Conservation (phyloP, 2,113 vertebrate species). For the Anser cygnoides region DNA sequence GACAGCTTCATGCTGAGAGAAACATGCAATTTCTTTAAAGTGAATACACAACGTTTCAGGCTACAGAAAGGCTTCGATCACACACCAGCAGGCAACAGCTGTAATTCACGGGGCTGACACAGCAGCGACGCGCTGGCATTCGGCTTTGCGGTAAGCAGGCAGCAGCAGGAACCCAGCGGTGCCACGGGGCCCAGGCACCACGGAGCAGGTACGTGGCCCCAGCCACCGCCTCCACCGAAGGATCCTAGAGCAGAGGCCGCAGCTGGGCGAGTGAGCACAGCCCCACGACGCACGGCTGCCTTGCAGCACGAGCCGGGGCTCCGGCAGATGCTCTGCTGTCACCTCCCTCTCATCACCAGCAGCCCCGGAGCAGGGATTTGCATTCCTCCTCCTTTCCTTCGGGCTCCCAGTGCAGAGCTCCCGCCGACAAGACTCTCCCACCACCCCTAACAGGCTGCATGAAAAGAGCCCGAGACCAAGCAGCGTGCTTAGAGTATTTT, state of each 20-base stretch:
- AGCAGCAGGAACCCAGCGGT: not conserved
- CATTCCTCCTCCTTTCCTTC: not conserved
- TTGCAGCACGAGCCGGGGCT: not conserved
- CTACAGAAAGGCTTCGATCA: conserved; percentile 15
- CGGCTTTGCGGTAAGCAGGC: not conserved
- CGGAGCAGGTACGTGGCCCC: not conserved
- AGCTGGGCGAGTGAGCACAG: not conserved
- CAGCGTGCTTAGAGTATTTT: fast-evolving
- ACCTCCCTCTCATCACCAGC: not conserved
- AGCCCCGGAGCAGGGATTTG: not conserved
- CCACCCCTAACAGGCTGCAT: fast-evolving
- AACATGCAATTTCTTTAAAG: not conserved
- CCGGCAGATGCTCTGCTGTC: not conserved
- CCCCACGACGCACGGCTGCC: not conserved
- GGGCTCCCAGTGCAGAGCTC: not conserved
- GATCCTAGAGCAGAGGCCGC: not conserved
- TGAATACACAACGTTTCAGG: not conserved
- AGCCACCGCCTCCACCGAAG: fast-evolving
- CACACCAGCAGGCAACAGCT: conserved; percentile 23
- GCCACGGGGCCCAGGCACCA: not conserved
- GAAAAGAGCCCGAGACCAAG: not conserved
- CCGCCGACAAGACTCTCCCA: not conserved
- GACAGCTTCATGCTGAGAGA: not conserved
- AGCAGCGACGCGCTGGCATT: not conserved
- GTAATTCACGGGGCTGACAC: conserved; percentile 11